A percentile compares a stretch with the other conserved stretches of the same genome.
These are phyloP conservation scores for Chrysopa pallens DNA, from an alignment of 1,140 invertebrate genomes.

Conservation along the genomic window DNA sequence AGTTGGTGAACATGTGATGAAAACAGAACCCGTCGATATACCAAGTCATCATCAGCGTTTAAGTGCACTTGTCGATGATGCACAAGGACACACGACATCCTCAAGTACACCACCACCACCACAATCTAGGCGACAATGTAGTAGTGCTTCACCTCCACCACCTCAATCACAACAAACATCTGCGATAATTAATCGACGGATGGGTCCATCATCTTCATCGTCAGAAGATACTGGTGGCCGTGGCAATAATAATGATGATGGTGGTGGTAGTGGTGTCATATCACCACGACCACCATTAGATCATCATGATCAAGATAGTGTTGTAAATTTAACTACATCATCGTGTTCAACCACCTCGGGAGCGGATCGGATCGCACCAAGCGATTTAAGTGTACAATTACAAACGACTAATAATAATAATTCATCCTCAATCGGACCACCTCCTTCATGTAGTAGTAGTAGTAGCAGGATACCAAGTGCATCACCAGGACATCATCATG, in stretches of 20 bases:
- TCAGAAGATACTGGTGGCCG: slow-evolving; percentile 11
- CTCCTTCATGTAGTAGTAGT: background rate
- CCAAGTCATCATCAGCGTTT: too few relatives aligned
- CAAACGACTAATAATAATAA: too few relatives aligned
- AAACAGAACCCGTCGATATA: too few relatives aligned
- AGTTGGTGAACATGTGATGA: slow-evolving; percentile 13
- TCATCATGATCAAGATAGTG: too few relatives aligned
- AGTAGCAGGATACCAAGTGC: slow-evolving; percentile 15
- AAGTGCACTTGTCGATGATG: slow-evolving; percentile 2
- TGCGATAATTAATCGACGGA: slow-evolving; percentile 2
- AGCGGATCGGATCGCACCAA: too few relatives aligned
- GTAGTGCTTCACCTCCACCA: slow-evolving; percentile 8
- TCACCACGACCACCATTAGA: too few relatives aligned
- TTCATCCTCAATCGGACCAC: too few relatives aligned
- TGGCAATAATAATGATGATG: slow-evolving; percentile 12
- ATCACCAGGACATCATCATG: slow-evolving; percentile 35
- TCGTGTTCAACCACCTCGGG: too few relatives aligned
- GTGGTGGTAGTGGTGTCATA: background rate
- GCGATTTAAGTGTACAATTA: too few relatives aligned
- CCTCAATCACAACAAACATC: slow-evolving; percentile 4
- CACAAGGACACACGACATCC: background rate
- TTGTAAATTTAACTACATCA: too few relatives aligned
- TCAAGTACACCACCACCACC: slow-evolving; percentile 5
- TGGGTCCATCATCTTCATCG: slow-evolving; percentile 11
- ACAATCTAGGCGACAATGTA: slow-evolving; percentile 3